Evolutionary conservation across 2,888 invertebrate genomes (phyloP), one percentile per base, ranked within the genome.

Genomic region (Tigriopus californicus): DNA sequence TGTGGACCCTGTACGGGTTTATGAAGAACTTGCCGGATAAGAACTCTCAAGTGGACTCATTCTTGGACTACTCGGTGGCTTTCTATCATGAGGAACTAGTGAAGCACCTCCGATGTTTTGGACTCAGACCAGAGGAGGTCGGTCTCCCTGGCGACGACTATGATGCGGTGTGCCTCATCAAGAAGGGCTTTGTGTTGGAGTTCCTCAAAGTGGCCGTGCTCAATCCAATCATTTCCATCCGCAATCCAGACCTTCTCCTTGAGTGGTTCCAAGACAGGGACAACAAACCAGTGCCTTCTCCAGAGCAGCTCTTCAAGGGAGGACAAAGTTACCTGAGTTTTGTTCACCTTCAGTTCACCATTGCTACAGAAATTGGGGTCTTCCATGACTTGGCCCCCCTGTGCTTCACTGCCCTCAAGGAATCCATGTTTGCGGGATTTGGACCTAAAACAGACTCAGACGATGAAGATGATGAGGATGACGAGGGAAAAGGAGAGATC

Each of bases 1-100:
- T 59, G 25, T 59, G 59, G 59, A 49, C 49, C 12, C 13, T 59
- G n/a, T 59, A 59, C 22, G 59, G 59, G 1, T 59, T 59, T 22
- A 53, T 53, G 22, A 59, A 59, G 59, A 56, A 56, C 15, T 44
- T 56, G 24, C 56, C 56, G 11, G 56, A 56, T 20, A 56, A 56
- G 33, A 56, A 56, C 44, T 18, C 56, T 5, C 42, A 44, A 18
- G 46, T 56, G 4, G 56, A 56, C n/a, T 22, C 56, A 8, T 56
- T 42, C 24, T 20, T 56, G 12, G 56, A 56, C 46, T 56, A 56
- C 44, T 46, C 44, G 13, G n/a, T 56, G n/a, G 33, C 42, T 8
- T 56, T 42, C 44, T 56, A 56, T 46, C 46, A 46, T 56, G n/a
- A 44, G 20, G 46, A 42, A n/a, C 22, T 56, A 6, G 12, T 46